Evolutionary conservation across 1,140 invertebrate genomes (phyloP), one percentile per base, ranked within the genome.

Genomic region (Capitella teleta): DNA sequence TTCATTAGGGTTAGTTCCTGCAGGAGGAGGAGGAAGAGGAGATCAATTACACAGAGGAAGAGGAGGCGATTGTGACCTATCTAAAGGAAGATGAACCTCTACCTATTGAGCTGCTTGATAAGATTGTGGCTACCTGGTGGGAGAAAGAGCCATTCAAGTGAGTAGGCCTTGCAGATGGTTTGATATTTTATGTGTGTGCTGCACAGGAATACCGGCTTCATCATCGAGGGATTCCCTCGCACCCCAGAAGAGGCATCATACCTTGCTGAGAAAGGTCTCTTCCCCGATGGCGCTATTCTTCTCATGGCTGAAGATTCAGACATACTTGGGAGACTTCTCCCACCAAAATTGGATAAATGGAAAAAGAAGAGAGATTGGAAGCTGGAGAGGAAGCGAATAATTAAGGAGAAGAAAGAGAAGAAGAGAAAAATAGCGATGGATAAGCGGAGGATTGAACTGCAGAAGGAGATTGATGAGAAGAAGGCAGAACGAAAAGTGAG

Each of bases 211-310:
- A 66, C 64, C 38, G 72, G 72, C 0, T 72, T 74, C 56, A 58
- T 74, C 12, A 48, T 74, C 47, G 72, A 73, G 50, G 72, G 68
- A 28, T 74, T 70, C 52, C 72, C 72, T 5, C 52, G 63, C 24
- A 68, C 61, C 23, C 49, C 56, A 36, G 70, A 69, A n/a, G 70
- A 74, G 41, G 62, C 58, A 24, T 52, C 54, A 14, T 68, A 60
- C 52, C 46, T 73, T 32, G 55, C 58, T n/a, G 70, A 73, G n/a
- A 56, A 55, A 25, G 67, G 67, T 8, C 49, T 70, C 34, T 70
- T 68, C 49, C 64, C 69, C 10, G 70, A 73, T 56, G 61, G 58
- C 28, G 63, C 62, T n/a, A 49, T 72, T 21, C 56, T 70, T 30
- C 49, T 74, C 2, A 56, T 53, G 3, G 58, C 63, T 4, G 63